phyloP scores from a whole-genome alignment of 2,113 vertebrate genomes.

The Cynopterus brachyotis region DNA sequence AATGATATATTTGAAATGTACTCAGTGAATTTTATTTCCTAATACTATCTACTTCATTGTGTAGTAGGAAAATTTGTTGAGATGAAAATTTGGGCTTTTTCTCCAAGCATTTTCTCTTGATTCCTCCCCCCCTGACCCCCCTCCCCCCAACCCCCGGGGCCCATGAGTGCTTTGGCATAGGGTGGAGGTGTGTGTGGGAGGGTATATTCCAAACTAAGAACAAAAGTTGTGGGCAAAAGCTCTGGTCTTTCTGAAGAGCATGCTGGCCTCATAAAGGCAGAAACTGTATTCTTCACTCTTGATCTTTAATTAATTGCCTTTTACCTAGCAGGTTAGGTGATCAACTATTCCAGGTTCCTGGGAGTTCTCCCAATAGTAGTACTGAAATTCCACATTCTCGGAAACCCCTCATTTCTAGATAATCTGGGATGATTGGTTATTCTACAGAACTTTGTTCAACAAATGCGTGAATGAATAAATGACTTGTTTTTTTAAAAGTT shows the following conservation, averaged over 20 bases:
- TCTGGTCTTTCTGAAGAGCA: not conserved
- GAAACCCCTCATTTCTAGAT: not conserved
- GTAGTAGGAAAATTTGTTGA: not conserved
- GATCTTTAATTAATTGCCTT: not conserved
- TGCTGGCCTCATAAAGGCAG: not conserved
- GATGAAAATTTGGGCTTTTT: not conserved
- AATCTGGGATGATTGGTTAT: not conserved
- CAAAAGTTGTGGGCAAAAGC: not conserved
- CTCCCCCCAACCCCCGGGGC: no score
- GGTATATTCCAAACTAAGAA: not conserved
- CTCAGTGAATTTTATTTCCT: not conserved
- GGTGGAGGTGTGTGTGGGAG: accelerated
- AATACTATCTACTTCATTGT: not conserved
- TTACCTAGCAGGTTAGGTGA: not conserved
- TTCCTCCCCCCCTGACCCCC: no score
- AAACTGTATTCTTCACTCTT: not conserved
- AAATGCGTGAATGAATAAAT: not conserved
- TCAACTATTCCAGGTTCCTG: not conserved
- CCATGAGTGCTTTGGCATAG: not conserved
- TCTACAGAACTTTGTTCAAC: not conserved
- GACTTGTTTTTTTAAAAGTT: not conserved
- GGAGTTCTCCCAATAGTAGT: not conserved
- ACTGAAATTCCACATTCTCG: not conserved
- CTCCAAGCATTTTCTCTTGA: not conserved
- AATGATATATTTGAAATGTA: not conserved